Conservation (phyloP, 1,140 invertebrate genomes). For the Phymastichus coffea region DNA sequence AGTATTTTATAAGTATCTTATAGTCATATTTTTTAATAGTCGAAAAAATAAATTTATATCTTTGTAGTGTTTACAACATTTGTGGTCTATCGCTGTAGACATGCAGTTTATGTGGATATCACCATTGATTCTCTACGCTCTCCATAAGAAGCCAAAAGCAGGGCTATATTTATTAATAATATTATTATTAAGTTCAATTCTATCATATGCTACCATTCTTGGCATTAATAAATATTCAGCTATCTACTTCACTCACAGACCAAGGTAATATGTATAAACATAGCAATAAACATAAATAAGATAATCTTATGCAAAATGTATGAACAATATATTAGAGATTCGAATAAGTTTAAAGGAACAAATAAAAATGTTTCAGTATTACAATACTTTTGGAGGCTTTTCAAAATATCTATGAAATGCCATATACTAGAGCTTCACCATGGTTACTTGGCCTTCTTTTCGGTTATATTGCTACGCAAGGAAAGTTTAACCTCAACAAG, state of each 20-base stretch:
- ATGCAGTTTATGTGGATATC: conserved; percentile 31
- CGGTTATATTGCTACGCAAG: background rate
- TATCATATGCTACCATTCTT: background rate
- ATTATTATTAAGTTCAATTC: background rate
- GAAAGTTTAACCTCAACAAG: background rate
- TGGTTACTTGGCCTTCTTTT: background rate
- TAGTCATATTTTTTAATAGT: background rate
- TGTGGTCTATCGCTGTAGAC: background rate
- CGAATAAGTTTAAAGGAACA: too few relatives aligned
- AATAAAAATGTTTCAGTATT: background rate
- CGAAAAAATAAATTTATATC: background rate
- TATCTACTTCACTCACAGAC: background rate
- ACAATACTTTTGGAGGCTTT: background rate
- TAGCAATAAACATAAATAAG: background rate
- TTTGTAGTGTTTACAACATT: background rate
- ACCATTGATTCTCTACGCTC: conserved; percentile 45
- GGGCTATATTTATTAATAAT: background rate
- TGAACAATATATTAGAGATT: background rate
- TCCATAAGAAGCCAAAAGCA: conserved; percentile 21
- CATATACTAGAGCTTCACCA: background rate
- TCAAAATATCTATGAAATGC: background rate
- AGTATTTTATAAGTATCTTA: background rate
- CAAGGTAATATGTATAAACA: background rate
- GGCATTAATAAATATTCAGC: background rate
- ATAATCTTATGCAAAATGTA: background rate